phyloP scores from a whole-genome alignment of 2,797 vertebrate species.

The Sciaenops ocellatus region DNA sequence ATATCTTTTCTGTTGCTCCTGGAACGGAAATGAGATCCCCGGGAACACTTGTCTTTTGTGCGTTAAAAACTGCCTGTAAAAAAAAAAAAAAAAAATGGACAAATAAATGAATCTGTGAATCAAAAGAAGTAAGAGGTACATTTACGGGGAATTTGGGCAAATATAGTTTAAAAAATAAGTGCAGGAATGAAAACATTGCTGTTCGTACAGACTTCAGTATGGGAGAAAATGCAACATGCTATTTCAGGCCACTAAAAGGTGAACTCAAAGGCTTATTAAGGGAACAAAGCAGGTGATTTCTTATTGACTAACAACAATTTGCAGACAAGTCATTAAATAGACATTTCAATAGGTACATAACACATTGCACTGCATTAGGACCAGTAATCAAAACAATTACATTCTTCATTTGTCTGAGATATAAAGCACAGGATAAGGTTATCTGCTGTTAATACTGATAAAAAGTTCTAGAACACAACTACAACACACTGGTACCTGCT shows the following conservation, averaged over 20 bases:
- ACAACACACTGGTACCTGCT: too few relatives aligned
- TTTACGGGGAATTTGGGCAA: neutral
- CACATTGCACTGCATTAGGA: neutral
- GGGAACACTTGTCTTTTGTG: slow-evolving; percentile 88
- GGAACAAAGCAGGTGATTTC: neutral
- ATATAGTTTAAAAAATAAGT: neutral
- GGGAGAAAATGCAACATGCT: neutral
- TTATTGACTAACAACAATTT: neutral
- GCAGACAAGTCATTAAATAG: slow-evolving; percentile 3
- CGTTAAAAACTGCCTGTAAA: slow-evolving; percentile 85
- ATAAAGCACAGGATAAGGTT: neutral
- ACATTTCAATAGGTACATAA: neutral
- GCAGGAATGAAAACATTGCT: neutral
- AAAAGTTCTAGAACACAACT: neutral
- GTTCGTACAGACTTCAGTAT: neutral
- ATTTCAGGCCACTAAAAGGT: neutral
- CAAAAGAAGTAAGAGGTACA: neutral
- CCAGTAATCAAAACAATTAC: neutral
- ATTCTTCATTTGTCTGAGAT: neutral
- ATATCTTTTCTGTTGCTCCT: slow-evolving; percentile 90
- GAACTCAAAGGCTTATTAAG: neutral
- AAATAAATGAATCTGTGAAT: too few relatives aligned
- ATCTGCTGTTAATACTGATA: neutral
- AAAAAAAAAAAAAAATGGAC: neutral
- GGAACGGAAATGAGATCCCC: slow-evolving; percentile 86